Evolutionary conservation across 2,888 invertebrate genomes (phyloP).

Genomic region (Acleris laterana): DNA sequence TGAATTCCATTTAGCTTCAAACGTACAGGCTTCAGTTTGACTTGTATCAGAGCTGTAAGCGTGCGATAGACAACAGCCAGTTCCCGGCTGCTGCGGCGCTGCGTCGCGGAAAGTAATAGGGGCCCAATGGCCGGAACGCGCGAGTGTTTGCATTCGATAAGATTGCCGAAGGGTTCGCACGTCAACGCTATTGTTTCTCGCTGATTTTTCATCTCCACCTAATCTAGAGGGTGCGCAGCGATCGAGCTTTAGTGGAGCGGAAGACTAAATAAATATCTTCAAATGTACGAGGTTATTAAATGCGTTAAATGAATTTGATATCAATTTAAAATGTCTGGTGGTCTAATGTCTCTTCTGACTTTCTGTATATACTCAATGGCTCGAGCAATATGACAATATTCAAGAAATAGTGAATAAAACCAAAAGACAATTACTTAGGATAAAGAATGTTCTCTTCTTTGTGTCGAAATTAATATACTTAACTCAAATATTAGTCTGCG

Average conservation of each 20-base stretch:
- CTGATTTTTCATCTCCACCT: constrained; percentile 37
- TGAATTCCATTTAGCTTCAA: no score
- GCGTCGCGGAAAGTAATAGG: constrained; percentile 63
- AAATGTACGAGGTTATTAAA: background rate
- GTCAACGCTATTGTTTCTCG: constrained; percentile 38
- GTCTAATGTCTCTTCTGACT: background rate
- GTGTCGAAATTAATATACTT: constrained; percentile 31
- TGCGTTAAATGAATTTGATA: background rate
- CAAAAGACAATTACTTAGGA: background rate
- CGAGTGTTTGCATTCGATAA: constrained; percentile 83
- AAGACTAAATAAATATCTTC: constrained; percentile 16
- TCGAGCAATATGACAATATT: no score
- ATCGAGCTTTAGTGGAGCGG: constrained; percentile 25
- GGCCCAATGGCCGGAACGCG: constrained; percentile 77
- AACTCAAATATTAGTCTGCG: constrained; percentile 57
- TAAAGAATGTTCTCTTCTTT: constrained; percentile 11
- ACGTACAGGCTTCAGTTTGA: background rate
- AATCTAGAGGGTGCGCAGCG: constrained; percentile 32
- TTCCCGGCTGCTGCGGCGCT: background rate
- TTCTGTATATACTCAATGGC: no score
- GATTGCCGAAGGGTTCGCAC: constrained; percentile 43
- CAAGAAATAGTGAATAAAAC: no score
- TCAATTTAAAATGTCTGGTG: background rate
- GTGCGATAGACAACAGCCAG: background rate
- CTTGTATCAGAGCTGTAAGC: background rate